Evolutionary conservation across 2,113 vertebrate species (phyloP), one percentile per base, ranked within the genome.

Genomic region (Edolisoma coerulescens): DNA sequence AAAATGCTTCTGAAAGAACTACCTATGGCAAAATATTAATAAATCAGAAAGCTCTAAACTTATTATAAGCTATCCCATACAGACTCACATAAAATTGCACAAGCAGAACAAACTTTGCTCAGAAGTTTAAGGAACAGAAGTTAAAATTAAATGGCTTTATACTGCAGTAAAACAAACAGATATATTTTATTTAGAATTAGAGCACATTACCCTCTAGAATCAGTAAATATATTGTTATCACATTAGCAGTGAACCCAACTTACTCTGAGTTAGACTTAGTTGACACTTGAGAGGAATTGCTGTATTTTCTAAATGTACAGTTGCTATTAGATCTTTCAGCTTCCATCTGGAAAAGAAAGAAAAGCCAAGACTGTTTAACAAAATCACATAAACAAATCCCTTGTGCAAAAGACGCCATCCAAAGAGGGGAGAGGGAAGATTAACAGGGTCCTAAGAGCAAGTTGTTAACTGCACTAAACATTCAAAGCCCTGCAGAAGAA

Each of bases 1-100:
- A 75, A 87, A 96, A 67, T 42, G 15, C 21, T 68, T 93, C 78
- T 80, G 67, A 57, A 87, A 79, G 21, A 89, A 79, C 7, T 69
- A 70, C 22, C 39, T n/a, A 28, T 42, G 13, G 15, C 33, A 73
- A 90, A 92, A 79, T 15, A 26, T 11, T 8, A 78, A 52, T 75
- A n/a, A 28, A 83, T 54, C 42, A 83, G 53, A 90, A 85, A 83
- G 16, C 21, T 85, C 41, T 73, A 64, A 54, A 60, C 65, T 49
- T 45, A 73, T 8, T 44, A 52, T 44, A 82, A 44, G n/a, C 30
- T 53, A 47, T 47, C 27, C 13, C 3, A 4, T 63, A 90, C 33
- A 20, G n/a, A 88, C 26, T 80, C 45, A 67, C n/a, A 76, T 42
- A 70, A 63, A 94, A 60, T 14, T 61, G 28, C 26, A 67, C 12